A percentile compares a stretch with the other conserved stretches of the same genome.
Evolutionary conservation across 1,140 invertebrate genomes (phyloP).

Genomic region (Eueides isabella): DNA sequence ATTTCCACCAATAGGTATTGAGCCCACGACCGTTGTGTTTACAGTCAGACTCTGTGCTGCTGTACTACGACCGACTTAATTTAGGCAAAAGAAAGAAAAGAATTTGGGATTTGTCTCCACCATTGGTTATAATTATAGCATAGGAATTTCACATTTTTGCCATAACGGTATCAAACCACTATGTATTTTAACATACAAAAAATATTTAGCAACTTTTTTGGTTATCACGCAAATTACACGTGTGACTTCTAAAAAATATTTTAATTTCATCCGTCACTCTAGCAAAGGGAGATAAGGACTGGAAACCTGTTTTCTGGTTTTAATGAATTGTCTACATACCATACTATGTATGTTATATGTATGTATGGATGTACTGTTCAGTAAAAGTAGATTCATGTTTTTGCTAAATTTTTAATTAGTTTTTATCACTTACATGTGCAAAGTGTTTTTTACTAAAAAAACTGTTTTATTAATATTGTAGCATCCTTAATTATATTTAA

Average conservation of each 20-base stretch:
- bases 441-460: too few species aligned
- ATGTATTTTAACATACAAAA: neutral
- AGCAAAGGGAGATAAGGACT: neutral
- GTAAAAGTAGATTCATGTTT: neutral
- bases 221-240: conserved; percentile 2
- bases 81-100: too few species aligned
- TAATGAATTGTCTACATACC: neutral
- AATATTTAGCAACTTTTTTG: neutral
- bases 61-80: neutral
- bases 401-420: neutral
- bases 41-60: neutral
- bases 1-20: too few species aligned
- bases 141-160: neutral
- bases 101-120: too few species aligned
- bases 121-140: neutral
- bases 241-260: neutral
- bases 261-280: neutral
- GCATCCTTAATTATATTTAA: too few species aligned
- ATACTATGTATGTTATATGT: too few species aligned
- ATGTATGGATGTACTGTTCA: too few species aligned
- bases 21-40: neutral
- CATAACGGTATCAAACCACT: neutral
- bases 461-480: too few species aligned
- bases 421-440: too few species aligned
- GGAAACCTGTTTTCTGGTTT: neutral